Evolutionary conservation across 1,140 invertebrate species (phyloP).

Genomic region (Neodiprion pinetum): DNA sequence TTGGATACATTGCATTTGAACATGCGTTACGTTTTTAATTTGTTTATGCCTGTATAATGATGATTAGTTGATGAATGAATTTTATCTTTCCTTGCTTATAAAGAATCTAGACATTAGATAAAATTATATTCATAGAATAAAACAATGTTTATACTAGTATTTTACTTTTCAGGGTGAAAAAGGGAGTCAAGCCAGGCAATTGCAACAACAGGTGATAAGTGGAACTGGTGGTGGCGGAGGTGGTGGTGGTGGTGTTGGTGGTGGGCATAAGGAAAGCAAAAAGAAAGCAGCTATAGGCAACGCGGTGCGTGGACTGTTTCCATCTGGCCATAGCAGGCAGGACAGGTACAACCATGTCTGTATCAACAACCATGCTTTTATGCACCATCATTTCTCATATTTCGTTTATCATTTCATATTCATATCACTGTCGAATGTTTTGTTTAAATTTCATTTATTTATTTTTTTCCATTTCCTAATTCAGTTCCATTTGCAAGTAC

Average conservation of each 20-base stretch:
- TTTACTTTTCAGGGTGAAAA: conserved; percentile 43
- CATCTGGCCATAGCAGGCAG: conserved; percentile 61
- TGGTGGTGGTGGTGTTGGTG: conserved; percentile 50
- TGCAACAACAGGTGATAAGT: conserved; percentile 47
- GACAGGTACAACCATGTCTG: conserved; percentile 64
- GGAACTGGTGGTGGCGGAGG: conserved; percentile 52
- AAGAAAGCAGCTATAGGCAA: conserved; percentile 63
- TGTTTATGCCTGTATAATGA: too few relatives aligned
- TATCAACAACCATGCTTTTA: conserved; percentile 62
- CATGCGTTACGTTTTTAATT: too few relatives aligned
- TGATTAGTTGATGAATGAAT: too few relatives aligned
- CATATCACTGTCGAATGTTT: conserved; percentile 16
- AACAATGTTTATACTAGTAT: not conserved
- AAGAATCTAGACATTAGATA: too few relatives aligned
- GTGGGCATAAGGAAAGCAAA: conserved; percentile 55
- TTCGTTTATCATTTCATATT: conserved; percentile 37
- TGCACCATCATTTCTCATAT: conserved; percentile 52
- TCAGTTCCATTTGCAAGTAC: conserved; percentile 9
- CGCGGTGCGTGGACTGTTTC: conserved; percentile 59
- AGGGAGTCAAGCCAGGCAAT: conserved; percentile 40
- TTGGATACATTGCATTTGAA: not conserved
- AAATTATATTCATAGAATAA: too few relatives aligned
- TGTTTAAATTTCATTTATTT: conserved; percentile 27
- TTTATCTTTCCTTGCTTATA: too few relatives aligned
- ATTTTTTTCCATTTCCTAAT: conserved; percentile 15